Conservation (phyloP, 2,113 vertebrate genomes). For the Gambusia holbrooki region DNA sequence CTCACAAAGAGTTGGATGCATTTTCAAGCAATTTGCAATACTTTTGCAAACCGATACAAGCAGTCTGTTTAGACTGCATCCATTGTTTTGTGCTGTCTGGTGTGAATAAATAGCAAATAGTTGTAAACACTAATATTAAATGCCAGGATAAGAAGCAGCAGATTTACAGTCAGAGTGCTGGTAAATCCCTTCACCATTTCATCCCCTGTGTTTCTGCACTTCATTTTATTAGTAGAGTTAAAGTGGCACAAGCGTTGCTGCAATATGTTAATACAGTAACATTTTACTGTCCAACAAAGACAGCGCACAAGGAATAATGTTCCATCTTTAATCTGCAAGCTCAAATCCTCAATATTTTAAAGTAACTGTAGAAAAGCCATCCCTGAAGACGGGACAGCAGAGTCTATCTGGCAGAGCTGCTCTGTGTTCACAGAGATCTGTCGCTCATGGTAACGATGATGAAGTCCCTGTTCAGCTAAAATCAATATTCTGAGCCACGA, state of each 20-base stretch:
- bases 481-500: slow-evolving; percentile 72
- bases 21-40: too few relatives aligned
- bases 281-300: slow-evolving; percentile 28
- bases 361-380: slow-evolving; percentile 41
- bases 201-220: slow-evolving; percentile 20
- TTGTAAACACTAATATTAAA: neutral
- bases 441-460: slow-evolving; percentile 59
- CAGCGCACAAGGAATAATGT: slow-evolving; percentile 18
- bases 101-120: slow-evolving; percentile 15
- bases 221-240: slow-evolving; percentile 7
- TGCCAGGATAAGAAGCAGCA: slow-evolving; percentile 10
- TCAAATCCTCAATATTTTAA: slow-evolving; percentile 67
- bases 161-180: neutral
- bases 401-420: slow-evolving; percentile 35
- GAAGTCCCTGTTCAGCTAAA: slow-evolving; percentile 45
- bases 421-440: slow-evolving; percentile 26
- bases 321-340: slow-evolving; percentile 63
- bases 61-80: slow-evolving; percentile 54
- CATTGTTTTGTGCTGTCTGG: slow-evolving; percentile 25
- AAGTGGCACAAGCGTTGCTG: neutral
- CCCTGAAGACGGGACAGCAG: slow-evolving; percentile 17
- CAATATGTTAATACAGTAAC: neutral
- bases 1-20: slow-evolving; percentile 51
- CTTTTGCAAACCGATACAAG: slow-evolving; percentile 52
- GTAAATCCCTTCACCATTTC: neutral